These are phyloP conservation scores for Exocentrus adspersus DNA, from an alignment of 2,888 invertebrate genomes.

Conservation along the genomic window DNA sequence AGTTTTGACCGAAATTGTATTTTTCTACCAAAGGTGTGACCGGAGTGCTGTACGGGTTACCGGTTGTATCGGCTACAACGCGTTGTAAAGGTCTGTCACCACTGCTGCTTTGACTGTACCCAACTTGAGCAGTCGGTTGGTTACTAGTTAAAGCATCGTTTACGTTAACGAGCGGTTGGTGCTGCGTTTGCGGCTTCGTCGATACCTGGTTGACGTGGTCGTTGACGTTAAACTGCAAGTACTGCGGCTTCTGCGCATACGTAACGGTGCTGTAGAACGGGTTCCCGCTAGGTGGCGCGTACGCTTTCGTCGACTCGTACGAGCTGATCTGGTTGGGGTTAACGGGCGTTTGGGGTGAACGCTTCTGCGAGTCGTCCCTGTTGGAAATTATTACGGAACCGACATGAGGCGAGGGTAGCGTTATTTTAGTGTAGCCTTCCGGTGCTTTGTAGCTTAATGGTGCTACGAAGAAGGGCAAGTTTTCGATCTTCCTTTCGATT, in stretches of 20 bases:
- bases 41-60: background rate
- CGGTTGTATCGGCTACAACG: background rate
- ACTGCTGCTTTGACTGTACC: background rate
- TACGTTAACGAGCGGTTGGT: background rate
- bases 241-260: background rate
- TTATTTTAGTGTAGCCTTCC: slow-evolving; percentile 84
- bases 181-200: slow-evolving; percentile 3
- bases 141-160: background rate
- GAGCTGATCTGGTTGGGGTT: slow-evolving; percentile 27
- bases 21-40: background rate
- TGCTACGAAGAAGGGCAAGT: slow-evolving; percentile 86
- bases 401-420: slow-evolving; percentile 86
- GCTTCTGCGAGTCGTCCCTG: slow-evolving; percentile 42
- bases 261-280: background rate
- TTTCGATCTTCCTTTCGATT: slow-evolving; percentile 76
- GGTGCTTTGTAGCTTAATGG: slow-evolving; percentile 87
- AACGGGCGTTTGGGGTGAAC: slow-evolving; percentile 26
- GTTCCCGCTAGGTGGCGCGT: background rate
- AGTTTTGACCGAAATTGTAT: background rate
- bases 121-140: no score
- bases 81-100: background rate
- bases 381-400: slow-evolving; percentile 80
- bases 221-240: slow-evolving; percentile 26
- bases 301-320: slow-evolving; percentile 23
- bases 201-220: slow-evolving; percentile 21